Evolutionary conservation across 2,797 vertebrate species (phyloP), one percentile per base, ranked within the genome.

Genomic region (Helostoma temminkii): DNA sequence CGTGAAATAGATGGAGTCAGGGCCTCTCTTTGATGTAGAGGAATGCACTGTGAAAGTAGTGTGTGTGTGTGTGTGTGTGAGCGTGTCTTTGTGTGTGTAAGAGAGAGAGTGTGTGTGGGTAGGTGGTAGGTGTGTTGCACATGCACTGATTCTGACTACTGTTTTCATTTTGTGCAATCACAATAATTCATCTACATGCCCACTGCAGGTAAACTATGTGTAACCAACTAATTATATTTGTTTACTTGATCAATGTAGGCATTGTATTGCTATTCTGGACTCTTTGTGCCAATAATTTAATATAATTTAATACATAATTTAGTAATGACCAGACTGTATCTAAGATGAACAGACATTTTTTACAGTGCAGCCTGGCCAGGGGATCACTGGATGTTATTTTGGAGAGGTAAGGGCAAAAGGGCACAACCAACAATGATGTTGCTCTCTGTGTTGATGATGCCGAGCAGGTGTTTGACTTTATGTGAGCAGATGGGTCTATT

Each of bases 401-500:
- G 50, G 28, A 54, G 68, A 76, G 59, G 56, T 85, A 59, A 74
- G 74, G 74, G 56, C 30, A 42, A 80, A 73, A 36, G 70, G 71
- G 66, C 65, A 34, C 39, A 52, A 47, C 52, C 50, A 10, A 72
- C 76, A 66, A 58, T 82, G 74, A 89, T 87, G 84, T 63, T 66
- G 71, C 69, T 68, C 70, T 84, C 66, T 74, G 79, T 85, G 83
- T 79, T 82, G 80, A 80, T 82, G 82, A 83, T 89, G 82, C 72
- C 5, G 69, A 81, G 80, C 86, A 89, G 86, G 85, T 90, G 89
- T 88, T 81, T 84, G 80, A 73, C 77, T 88, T 85, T 77, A 83
- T 77, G 72, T 52, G 81, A 86, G 65, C 91, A 88, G 83, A 87
- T 89, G 88, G 88, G 66, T 78, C 83, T 77, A 84, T 87, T 86